Conservation (phyloP, 2,888 invertebrate species). For the Auanema sp. region DNA sequence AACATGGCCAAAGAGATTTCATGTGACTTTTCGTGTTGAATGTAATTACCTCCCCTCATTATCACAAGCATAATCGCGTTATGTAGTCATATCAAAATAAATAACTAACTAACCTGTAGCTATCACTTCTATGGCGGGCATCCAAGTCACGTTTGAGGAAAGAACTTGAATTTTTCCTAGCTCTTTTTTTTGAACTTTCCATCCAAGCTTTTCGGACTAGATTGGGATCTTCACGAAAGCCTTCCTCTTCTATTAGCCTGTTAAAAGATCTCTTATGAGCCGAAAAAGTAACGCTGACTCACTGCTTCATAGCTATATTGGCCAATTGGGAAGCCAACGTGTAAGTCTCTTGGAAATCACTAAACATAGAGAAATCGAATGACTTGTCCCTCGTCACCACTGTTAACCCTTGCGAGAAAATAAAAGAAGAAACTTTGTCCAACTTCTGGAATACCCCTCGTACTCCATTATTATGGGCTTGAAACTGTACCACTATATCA, state of each 20-base stretch:
- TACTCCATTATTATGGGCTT: neutral
- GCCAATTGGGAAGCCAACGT: conserved; percentile 90
- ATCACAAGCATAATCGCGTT: no score
- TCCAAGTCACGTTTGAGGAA: conserved; percentile 91
- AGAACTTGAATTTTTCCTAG: conserved; percentile 77
- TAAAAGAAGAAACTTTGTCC: conserved; percentile 53
- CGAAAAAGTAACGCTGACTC: conserved; percentile 12
- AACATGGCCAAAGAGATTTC: no score
- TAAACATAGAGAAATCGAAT: conserved; percentile 87
- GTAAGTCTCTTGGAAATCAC: conserved; percentile 85
- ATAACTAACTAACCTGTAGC: conserved; percentile 71
- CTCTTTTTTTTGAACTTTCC: conserved; percentile 57
- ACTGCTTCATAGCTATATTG: conserved; percentile 89
- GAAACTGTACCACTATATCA: conserved; percentile 73
- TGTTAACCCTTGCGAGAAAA: conserved; percentile 55
- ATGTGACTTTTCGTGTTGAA: no score
- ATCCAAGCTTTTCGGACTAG: conserved; percentile 78
- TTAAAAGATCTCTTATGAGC: conserved; percentile 51
- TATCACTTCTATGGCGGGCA: conserved; percentile 88
- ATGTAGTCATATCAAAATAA: neutral
- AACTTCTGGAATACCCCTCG: conserved; percentile 44
- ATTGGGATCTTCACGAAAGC: conserved; percentile 85
- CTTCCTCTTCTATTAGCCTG: conserved; percentile 88
- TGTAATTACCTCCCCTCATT: no score
- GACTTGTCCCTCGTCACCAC: conserved; percentile 57